Conservation (phyloP, 2,888 invertebrate species). For the Esperia sulphurella region DNA sequence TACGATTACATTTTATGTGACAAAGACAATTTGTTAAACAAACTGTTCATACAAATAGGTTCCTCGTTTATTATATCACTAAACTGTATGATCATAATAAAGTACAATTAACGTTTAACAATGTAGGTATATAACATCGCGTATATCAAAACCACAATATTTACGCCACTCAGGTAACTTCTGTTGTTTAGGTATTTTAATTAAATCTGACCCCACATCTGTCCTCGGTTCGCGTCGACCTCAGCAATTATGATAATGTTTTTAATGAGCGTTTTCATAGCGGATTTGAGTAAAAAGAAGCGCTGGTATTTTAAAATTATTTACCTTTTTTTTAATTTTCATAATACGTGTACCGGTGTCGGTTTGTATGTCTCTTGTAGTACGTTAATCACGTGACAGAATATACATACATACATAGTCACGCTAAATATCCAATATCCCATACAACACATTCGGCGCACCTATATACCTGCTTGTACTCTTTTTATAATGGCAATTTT, state of each 20-base stretch:
- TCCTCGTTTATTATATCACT: no score
- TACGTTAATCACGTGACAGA: no score
- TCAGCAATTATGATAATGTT: neutral
- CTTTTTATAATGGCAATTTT: no score
- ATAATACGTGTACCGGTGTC: neutral
- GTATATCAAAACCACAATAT: neutral
- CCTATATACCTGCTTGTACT: no score
- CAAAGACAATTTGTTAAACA: no score
- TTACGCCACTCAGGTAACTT: constrained; percentile 5
- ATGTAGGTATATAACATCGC: neutral
- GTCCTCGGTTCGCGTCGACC: constrained; percentile 1
- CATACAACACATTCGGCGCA: no score
- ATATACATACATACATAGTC: no score
- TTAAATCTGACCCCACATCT: constrained; percentile 18
- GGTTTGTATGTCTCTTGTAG: neutral
- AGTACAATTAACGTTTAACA: no score
- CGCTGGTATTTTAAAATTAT: neutral
- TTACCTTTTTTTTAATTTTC: neutral
- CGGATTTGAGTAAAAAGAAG: neutral
- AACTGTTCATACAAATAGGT: no score
- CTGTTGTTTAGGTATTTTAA: constrained; percentile 19
- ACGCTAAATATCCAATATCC: no score
- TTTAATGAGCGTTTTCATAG: neutral
- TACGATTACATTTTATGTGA: no score
- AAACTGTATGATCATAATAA: no score